phyloP scores from a whole-genome alignment of 2,797 vertebrate species.

The Poeciliopsis gracilis region DNA sequence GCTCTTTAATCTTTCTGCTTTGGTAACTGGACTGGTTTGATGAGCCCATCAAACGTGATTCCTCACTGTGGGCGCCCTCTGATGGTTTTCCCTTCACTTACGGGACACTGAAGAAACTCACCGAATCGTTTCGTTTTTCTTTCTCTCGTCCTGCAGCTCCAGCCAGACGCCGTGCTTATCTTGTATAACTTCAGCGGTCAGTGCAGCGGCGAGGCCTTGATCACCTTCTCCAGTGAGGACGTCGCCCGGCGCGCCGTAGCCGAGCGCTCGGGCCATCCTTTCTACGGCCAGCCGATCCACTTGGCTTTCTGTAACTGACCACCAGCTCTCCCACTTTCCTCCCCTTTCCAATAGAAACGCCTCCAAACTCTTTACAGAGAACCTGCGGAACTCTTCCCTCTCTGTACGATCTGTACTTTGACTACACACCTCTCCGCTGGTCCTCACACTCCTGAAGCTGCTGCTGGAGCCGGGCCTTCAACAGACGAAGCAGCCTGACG shows the following conservation, averaged over 20 bases:
- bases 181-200: constrained; percentile 91
- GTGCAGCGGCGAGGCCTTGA: constrained; percentile 88
- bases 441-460: constrained; percentile 44
- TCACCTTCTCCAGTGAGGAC: constrained; percentile 88
- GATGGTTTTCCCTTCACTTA: constrained; percentile 36
- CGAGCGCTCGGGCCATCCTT: constrained; percentile 82
- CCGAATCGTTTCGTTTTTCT: neutral
- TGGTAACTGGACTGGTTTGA: constrained; percentile 43
- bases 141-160: constrained; percentile 78
- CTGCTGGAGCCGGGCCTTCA: constrained; percentile 31
- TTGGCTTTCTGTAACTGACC: constrained; percentile 80
- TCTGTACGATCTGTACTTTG: constrained; percentile 1
- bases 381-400: neutral
- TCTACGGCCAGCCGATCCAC: constrained; percentile 84
- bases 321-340: neutral
- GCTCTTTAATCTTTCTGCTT: constrained; percentile 12
- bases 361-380: constrained; percentile 15
- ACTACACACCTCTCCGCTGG: constrained; percentile 6
- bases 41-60: constrained; percentile 12
- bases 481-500: constrained; percentile 23
- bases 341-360: constrained; percentile 2
- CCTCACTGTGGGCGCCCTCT: constrained; percentile 52
- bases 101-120: neutral
- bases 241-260: constrained; percentile 81
- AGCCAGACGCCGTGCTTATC: constrained; percentile 86